These are phyloP conservation scores for Mactra quadrangularis DNA, from an alignment of 1,140 invertebrate species.

Conservation along the genomic window DNA sequence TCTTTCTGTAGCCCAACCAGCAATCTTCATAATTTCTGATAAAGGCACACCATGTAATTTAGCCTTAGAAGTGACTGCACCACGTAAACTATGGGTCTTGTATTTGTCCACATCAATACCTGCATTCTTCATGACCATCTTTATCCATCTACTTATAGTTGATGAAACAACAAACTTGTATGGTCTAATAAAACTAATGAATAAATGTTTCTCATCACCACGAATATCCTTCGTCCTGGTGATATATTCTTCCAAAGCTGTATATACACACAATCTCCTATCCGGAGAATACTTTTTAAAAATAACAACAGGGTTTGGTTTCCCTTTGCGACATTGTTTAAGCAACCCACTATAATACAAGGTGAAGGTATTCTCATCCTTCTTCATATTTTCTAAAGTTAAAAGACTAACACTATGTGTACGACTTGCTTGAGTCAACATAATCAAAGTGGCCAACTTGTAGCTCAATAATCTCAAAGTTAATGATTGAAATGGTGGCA, in stretches of 20 bases:
- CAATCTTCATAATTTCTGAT: conserved; percentile 23
- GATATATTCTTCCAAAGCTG: conserved; percentile 39
- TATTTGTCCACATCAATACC: conserved; percentile 17
- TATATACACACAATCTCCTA: conserved; percentile 35
- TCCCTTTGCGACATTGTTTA: neutral
- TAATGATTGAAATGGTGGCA: neutral
- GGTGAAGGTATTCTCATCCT: neutral
- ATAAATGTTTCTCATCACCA: conserved; percentile 15
- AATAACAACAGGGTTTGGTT: neutral
- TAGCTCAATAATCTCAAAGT: conserved; percentile 13
- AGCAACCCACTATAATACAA: conserved; percentile 5
- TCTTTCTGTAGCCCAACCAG: conserved; percentile 19
- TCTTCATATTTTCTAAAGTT: conserved; percentile 6
- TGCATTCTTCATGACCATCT: neutral
- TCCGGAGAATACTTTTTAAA: conserved; percentile 12
- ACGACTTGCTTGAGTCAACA: conserved; percentile 22
- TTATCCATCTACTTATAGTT: no score
- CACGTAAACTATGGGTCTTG: neutral
- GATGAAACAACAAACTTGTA: no score
- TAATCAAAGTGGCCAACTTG: conserved; percentile 31
- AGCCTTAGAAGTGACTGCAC: conserved; percentile 4
- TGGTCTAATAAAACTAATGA: conserved; percentile 50
- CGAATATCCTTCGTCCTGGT: neutral
- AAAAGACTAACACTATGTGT: conserved; percentile 9
- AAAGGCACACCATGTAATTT: conserved; percentile 3